phyloP scores from a whole-genome alignment of 2,113 vertebrate species.

The Telmatochromis sp. region DNA sequence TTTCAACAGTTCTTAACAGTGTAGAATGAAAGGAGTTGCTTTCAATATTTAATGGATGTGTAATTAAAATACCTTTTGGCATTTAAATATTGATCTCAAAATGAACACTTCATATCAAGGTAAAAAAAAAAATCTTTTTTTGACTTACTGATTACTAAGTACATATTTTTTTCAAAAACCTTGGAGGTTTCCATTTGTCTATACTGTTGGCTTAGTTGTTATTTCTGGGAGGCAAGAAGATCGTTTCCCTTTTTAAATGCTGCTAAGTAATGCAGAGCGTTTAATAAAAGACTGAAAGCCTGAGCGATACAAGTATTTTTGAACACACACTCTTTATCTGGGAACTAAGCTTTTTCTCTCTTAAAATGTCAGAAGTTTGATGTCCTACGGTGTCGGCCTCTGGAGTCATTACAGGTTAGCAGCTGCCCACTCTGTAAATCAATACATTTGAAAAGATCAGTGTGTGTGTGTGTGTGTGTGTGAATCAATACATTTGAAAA shows the following conservation, averaged over 20 bases:
- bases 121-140: background rate
- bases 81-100: background rate
- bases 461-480: background rate
- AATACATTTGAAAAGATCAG: slow-evolving; percentile 22
- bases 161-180: background rate
- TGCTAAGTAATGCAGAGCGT: background rate
- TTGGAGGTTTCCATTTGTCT: background rate
- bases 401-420: background rate
- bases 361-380: slow-evolving; percentile 41
- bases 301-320: background rate
- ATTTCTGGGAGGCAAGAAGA: background rate
- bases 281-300: background rate
- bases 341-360: slow-evolving; percentile 5
- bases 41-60: background rate
- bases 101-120: background rate
- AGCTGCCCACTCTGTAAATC: slow-evolving; percentile 9
- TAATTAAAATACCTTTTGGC: background rate
- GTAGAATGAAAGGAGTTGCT: background rate
- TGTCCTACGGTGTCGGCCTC: background rate
- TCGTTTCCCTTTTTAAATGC: background rate
- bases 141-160: background rate
- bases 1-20: background rate
- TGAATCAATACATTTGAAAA: no score
- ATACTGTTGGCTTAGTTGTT: background rate
- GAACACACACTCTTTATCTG: background rate